These are phyloP conservation scores for Harpalus rufipes DNA, from an alignment of 2,888 invertebrate genomes.

Conservation along the genomic window DNA sequence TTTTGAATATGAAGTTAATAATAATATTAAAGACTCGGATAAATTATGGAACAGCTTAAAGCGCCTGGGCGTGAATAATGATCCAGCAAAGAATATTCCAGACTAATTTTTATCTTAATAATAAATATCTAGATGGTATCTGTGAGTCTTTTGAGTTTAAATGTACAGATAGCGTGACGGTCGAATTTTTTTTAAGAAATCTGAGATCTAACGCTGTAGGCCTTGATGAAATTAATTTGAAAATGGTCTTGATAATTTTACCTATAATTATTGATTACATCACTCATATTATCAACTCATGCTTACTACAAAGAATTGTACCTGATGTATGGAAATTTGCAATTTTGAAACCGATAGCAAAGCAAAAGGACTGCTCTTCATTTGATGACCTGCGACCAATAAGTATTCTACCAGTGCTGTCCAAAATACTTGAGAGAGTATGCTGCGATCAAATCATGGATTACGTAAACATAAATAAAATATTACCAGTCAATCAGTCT, in stretches of 20 bases:
- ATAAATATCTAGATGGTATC: neutral
- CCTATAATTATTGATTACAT: constrained; percentile 26
- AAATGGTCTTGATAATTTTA: constrained; percentile 14
- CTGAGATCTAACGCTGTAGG: constrained; percentile 14
- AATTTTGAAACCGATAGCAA: constrained; percentile 68
- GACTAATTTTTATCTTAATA: neutral
- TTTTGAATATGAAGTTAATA: no score
- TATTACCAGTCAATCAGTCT: constrained; percentile 69
- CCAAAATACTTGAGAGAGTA: constrained; percentile 68
- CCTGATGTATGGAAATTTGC: constrained; percentile 69
- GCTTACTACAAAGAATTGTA: constrained; percentile 33
- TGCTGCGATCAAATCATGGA: constrained; percentile 67
- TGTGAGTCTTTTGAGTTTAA: constrained; percentile 2
- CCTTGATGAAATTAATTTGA: neutral
- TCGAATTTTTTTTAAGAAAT: neutral
- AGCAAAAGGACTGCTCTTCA: constrained; percentile 62
- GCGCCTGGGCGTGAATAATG: no score
- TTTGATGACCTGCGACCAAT: constrained; percentile 70
- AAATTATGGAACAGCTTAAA: no score
- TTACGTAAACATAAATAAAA: constrained; percentile 67
- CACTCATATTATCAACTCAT: constrained; percentile 24
- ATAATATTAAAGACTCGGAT: no score
- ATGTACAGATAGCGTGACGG: neutral
- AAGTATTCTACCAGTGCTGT: constrained; percentile 66
- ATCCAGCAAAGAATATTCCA: neutral